Evolutionary conservation across 35 echinoderm and acorn worm genomes (phyloP).

Genomic region (Diadema setosum): DNA sequence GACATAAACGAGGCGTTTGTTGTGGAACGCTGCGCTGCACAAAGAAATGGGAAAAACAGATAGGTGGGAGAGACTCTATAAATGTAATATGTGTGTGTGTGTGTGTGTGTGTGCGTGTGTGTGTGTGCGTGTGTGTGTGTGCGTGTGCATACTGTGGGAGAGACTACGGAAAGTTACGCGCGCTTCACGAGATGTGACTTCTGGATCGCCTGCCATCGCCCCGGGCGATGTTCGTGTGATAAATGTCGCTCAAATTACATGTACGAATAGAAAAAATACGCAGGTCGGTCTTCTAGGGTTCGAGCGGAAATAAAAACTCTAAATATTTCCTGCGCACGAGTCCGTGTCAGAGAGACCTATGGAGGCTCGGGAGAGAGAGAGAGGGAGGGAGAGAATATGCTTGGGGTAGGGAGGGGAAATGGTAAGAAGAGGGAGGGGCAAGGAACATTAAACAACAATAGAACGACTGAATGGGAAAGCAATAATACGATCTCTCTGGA

Average conservation of each 20-base stretch:
- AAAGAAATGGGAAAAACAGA: constrained; percentile 6
- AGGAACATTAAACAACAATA: no score
- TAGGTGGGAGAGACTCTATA: not conserved
- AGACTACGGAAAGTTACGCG: no score
- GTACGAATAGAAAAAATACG: not conserved
- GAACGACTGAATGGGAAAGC: no score
- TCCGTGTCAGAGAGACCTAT: no score
- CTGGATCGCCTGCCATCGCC: not conserved
- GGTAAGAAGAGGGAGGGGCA: no score
- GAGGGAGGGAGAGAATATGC: no score
- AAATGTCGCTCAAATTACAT: not conserved
- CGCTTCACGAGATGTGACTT: not conserved
- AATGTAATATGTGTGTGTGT: not conserved
- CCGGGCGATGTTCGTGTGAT: not conserved
- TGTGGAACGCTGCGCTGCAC: not conserved
- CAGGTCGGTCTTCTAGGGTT: not conserved
- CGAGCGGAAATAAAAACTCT: not conserved
- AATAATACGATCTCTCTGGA: no score
- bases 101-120: no score
- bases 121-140: no score
- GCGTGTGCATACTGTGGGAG: no score
- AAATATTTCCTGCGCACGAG: not conserved
- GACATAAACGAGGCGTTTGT: not conserved
- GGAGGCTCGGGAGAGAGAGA: no score
- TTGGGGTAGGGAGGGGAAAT: no score